Conservation (phyloP, 2,113 vertebrate genomes). For the Pteronura brasiliensis region DNA sequence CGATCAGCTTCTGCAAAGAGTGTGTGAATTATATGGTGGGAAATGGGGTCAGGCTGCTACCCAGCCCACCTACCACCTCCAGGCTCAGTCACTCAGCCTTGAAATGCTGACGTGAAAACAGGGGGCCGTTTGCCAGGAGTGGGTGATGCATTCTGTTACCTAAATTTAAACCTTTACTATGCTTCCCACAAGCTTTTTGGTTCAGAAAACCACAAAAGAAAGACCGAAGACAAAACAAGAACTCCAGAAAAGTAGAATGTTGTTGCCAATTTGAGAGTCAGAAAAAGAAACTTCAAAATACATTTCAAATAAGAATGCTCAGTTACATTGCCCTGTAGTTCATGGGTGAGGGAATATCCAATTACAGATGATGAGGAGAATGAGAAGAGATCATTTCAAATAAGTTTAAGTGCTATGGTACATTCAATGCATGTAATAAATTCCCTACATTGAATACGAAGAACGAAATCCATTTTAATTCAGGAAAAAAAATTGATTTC, state of each 20-base stretch:
- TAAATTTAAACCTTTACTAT: not conserved
- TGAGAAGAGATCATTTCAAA: not conserved
- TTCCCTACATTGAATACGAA: not conserved
- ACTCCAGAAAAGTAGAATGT: not conserved
- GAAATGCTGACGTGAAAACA: not conserved
- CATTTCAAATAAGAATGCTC: not conserved
- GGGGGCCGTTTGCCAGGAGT: not conserved
- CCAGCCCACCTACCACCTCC: not conserved
- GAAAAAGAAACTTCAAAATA: not conserved
- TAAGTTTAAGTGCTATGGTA: not conserved
- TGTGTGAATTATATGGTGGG: not conserved
- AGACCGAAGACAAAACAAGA: slow-evolving; percentile 40
- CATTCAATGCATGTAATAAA: not conserved
- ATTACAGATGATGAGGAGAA: not conserved
- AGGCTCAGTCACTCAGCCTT: not conserved
- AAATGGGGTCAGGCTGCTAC: not conserved
- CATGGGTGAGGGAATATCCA: not conserved
- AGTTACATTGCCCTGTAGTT: not conserved
- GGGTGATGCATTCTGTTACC: not conserved
- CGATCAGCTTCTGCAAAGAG: not conserved
- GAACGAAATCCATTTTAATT: not conserved
- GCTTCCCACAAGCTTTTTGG: not conserved
- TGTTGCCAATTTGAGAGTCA: not conserved
- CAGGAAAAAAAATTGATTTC: not conserved
- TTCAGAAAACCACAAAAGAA: slow-evolving; percentile 40